A percentile compares a stretch with the other conserved stretches of the same genome.
Evolutionary conservation across 2,797 vertebrate species (phyloP).

Genomic region (Microcaecilia unicolor): DNA sequence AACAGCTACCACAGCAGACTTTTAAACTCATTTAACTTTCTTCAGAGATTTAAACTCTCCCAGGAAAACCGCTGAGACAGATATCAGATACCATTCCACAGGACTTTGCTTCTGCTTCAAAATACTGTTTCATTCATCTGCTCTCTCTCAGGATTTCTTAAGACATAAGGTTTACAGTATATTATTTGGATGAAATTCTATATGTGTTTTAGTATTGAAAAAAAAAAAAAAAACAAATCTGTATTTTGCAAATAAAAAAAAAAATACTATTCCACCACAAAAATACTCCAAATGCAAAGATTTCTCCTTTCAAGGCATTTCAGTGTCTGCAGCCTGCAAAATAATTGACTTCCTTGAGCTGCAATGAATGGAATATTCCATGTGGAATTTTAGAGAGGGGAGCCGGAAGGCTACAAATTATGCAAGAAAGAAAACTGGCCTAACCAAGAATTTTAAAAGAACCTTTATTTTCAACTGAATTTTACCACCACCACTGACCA

Average conservation of each 20-base stretch:
- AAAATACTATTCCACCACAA: slow-evolving; percentile 2
- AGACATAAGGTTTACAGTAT: slow-evolving; percentile 40
- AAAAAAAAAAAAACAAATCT: too few species aligned
- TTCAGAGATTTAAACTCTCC: slow-evolving; percentile 39
- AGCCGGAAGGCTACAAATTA: slow-evolving; percentile 26
- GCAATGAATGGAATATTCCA: slow-evolving; percentile 66
- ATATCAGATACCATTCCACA: slow-evolving; percentile 37
- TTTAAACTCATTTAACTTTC: slow-evolving; percentile 17
- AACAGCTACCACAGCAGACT: slow-evolving; percentile 32
- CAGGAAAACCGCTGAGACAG: slow-evolving; percentile 27
- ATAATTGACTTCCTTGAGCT: slow-evolving; percentile 53
- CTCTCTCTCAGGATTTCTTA: slow-evolving; percentile 42
- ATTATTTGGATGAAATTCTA: slow-evolving; percentile 53
- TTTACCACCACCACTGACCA: too few species aligned
- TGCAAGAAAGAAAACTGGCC: too few species aligned
- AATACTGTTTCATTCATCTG: slow-evolving; percentile 45
- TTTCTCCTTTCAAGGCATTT: slow-evolving; percentile 44
- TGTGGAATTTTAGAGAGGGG: slow-evolving; percentile 42
- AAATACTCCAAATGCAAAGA: slow-evolving; percentile 36
- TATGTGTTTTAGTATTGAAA: slow-evolving; percentile 34
- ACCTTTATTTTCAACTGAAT: too few species aligned
- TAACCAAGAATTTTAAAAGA: too few species aligned
- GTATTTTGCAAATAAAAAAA: slow-evolving; percentile 23
- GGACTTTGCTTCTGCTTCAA: slow-evolving; percentile 42
- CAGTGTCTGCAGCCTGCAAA: slow-evolving; percentile 55